A percentile compares a stretch with the other conserved stretches of the same genome.
Evolutionary conservation across 2,113 vertebrate species (phyloP).

Genomic region (Lontra canadensis): DNA sequence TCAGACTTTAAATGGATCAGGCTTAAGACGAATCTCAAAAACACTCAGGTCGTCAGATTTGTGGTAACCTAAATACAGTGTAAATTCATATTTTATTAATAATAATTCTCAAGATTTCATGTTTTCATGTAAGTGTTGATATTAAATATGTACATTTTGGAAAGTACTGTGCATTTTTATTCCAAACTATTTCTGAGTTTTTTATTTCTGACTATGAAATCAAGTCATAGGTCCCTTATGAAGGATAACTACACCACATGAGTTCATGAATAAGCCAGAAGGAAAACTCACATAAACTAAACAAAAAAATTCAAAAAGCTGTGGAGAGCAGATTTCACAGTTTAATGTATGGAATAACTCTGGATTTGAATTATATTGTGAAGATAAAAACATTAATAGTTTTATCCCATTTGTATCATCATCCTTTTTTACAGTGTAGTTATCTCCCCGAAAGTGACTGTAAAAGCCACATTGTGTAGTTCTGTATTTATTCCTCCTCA

Average conservation of each 20-base stretch:
- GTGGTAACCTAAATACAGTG: not conserved
- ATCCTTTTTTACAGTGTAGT: constrained; percentile 8
- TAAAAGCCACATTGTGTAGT: not conserved
- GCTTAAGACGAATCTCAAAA: constrained; percentile 42
- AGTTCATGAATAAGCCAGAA: constrained; percentile 59
- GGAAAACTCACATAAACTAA: constrained; percentile 48
- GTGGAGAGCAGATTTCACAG: constrained; percentile 29
- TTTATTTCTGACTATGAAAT: constrained; percentile 43
- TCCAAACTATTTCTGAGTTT: not conserved
- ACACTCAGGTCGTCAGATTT: not conserved
- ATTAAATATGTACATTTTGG: not conserved
- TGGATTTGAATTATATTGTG: constrained; percentile 42
- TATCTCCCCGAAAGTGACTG: not conserved
- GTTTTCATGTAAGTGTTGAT: not conserved
- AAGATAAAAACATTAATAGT: not conserved
- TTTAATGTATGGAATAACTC: not conserved
- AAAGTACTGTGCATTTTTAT: not conserved
- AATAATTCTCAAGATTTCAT: constrained; percentile 6
- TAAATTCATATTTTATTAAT: not conserved
- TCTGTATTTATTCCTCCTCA: constrained; percentile 15
- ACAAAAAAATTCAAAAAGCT: constrained; percentile 38
- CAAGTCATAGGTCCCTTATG: not conserved
- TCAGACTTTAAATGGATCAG: not conserved
- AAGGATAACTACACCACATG: not conserved
- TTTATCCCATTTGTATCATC: constrained; percentile 25